phyloP scores from a whole-genome alignment of 2,797 vertebrate genomes.

The Lithobates pipiens region DNA sequence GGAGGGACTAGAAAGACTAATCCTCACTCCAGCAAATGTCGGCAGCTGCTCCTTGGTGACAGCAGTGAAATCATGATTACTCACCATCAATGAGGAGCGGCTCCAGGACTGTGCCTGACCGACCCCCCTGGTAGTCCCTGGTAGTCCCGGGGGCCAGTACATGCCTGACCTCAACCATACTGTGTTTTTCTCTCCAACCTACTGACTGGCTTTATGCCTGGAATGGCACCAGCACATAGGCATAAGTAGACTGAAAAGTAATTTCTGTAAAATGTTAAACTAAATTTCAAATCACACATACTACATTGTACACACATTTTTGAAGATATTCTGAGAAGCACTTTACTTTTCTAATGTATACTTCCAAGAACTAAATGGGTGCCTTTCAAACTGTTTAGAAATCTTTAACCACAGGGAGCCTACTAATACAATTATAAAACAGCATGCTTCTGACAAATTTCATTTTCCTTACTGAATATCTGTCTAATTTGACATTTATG shows the following conservation, averaged over 20 bases:
- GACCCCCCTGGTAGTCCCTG: no score
- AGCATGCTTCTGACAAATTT: slow-evolving; percentile 33
- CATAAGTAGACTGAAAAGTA: neutral
- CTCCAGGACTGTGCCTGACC: no score
- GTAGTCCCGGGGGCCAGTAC: no score
- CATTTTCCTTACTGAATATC: slow-evolving; percentile 25
- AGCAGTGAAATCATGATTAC: no score
- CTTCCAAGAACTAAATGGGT: slow-evolving; percentile 13
- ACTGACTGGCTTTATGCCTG: no score
- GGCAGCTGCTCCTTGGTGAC: no score
- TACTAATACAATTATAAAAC: slow-evolving; percentile 39
- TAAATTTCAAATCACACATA: neutral
- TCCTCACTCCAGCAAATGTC: no score
- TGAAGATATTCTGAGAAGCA: slow-evolving; percentile 26
- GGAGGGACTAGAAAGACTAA: no score
- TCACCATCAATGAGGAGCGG: no score
- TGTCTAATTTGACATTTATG: slow-evolving; percentile 29
- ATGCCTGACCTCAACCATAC: no score
- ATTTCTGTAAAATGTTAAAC: neutral
- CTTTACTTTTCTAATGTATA: slow-evolving; percentile 20
- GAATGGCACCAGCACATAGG: no score
- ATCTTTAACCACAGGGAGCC: neutral
- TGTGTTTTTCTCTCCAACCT: no score
- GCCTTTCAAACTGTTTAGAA: slow-evolving; percentile 25
- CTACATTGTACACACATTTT: neutral